Evolutionary conservation across 2,113 vertebrate genomes (phyloP), one percentile per base, ranked within the genome.

Genomic region (Glaucomys volans): DNA sequence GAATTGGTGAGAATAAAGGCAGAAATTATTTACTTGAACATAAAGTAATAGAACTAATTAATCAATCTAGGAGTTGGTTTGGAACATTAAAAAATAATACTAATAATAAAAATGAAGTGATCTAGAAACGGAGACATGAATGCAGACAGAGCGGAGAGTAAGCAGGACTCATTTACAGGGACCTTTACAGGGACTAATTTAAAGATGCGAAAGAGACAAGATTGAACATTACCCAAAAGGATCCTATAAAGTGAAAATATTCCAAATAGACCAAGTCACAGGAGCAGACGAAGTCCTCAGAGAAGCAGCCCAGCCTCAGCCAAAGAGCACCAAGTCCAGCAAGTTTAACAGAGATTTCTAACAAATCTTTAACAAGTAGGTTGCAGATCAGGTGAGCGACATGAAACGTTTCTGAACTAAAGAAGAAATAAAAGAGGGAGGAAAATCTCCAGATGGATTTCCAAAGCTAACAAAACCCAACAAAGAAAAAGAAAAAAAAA

Each of bases 171-270:
- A n/a, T n/a, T n/a, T n/a, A n/a, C n/a, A n/a, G n/a, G n/a, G n/a
- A n/a, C n/a, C n/a, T 44, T 35, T 4, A 44, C 17, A 12, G 8
- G 24, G 20, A 76, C 35, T 18, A 71, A 50, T 18, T 12, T 40
- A 77, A 42, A 69, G 37, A 3, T 10, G 66, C 4, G 30, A 18
- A 47, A 11, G 4, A 44, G 22, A 42, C 5, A 2, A 44, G 17
- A 32, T 0, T 54, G 5, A 4, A 5, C 2, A 0, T 37, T 2
- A n/a, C 20, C 66, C 30, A 30, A 35, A 7, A 18, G 4, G 22
- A 81, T 2, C 4, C 17, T 20, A 0, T 1, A 5, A 35, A 47
- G 1, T 35, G 26, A 57, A 59, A 57, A 44, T 37, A 13, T 9
- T 42, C 54, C n/a, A 42, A 9, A 10, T 2, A 54, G 44, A 30